A percentile compares a stretch with the other conserved stretches of the same genome.
These are phyloP conservation scores for Anisognathus igniventris DNA, from an alignment of 2,797 vertebrate species.

Conservation along the genomic window DNA sequence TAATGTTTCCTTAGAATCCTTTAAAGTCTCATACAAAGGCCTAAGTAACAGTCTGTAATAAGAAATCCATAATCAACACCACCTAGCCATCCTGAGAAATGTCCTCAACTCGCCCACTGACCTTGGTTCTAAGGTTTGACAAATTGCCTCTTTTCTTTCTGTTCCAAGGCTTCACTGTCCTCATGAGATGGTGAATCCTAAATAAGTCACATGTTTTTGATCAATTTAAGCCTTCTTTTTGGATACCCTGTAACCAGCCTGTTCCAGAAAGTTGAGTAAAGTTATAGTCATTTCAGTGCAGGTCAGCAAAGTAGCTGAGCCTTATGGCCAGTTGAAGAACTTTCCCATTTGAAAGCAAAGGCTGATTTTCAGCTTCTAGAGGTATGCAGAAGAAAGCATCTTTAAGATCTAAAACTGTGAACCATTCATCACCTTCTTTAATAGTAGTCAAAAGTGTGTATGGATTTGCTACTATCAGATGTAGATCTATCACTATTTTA, in stretches of 20 bases:
- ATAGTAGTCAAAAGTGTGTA: neutral
- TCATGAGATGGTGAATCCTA: neutral
- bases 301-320: neutral
- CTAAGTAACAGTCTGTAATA: neutral
- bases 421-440: neutral
- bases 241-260: neutral
- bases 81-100: neutral
- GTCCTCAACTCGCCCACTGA: neutral
- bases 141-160: neutral
- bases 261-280: neutral
- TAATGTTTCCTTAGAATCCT: neutral
- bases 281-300: neutral
- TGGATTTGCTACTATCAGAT: neutral
- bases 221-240: neutral
- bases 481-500: neutral
- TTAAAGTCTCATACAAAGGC: neutral
- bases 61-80: neutral
- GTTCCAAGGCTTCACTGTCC: neutral
- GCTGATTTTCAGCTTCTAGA: neutral
- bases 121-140: neutral
- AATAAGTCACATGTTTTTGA: neutral
- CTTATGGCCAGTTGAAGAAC: neutral
- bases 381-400: neutral
- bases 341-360: neutral
- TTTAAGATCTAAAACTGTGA: neutral